These are phyloP conservation scores for Homarus gammarus DNA, from an alignment of 2,888 invertebrate species.

Conservation along the genomic window DNA sequence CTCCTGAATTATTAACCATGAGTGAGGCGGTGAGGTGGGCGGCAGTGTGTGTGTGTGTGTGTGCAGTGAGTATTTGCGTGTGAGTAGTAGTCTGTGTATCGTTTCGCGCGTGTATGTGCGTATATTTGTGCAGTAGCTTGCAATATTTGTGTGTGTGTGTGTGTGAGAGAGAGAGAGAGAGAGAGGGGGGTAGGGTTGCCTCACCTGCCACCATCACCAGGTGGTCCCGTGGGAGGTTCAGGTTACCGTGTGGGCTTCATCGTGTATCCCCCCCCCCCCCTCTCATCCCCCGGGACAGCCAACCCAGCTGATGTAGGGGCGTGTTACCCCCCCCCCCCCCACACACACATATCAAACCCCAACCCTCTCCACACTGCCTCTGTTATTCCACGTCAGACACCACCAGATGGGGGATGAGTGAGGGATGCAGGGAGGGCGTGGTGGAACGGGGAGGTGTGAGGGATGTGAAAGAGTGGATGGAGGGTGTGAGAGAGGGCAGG, in stretches of 20 bases:
- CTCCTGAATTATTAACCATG: slow-evolving; percentile 23
- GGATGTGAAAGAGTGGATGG: slow-evolving; percentile 6
- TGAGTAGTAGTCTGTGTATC: neutral
- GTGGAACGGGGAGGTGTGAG: neutral
- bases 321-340: no score
- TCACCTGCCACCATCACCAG: no score
- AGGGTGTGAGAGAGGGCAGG: no score
- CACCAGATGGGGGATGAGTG: neutral
- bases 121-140: no score
- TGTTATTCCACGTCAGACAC: neutral
- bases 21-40: neutral
- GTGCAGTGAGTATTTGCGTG: neutral
- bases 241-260: no score
- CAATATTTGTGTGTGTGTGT: neutral
- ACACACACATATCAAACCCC: no score
- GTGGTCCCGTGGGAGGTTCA: neutral
- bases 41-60: neutral
- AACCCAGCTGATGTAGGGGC: no score
- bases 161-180: neutral
- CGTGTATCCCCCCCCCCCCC: no score
- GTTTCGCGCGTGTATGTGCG: neutral
- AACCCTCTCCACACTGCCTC: neutral
- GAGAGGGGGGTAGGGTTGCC: no score
- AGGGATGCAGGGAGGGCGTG: neutral
- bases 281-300: neutral